These are phyloP conservation scores for Forbesichthys papilliferus DNA, from an alignment of 2,113 vertebrate genomes.

Conservation along the genomic window DNA sequence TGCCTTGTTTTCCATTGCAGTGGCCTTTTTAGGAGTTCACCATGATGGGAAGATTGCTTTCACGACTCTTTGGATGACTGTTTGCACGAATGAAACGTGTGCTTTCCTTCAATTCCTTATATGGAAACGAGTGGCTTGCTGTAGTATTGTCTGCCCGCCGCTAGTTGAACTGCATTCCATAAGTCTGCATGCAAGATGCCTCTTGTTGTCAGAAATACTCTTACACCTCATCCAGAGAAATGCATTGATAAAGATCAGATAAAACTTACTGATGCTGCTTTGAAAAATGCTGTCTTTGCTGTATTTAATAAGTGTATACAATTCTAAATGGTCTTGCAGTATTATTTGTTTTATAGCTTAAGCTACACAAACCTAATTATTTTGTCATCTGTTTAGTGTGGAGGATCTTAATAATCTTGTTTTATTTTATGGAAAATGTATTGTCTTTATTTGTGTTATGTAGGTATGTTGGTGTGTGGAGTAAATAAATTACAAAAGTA, in stretches of 20 bases:
- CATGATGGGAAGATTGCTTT: slow-evolving; percentile 15
- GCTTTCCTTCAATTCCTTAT: slow-evolving; percentile 53
- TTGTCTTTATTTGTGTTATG: background rate
- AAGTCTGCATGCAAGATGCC: background rate
- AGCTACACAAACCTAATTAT: no score
- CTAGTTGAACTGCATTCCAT: slow-evolving; percentile 39
- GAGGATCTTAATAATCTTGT: background rate
- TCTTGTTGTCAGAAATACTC: background rate
- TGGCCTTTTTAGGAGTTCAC: background rate
- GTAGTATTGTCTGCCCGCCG: slow-evolving; percentile 31
- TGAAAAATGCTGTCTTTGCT: background rate
- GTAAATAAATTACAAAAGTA: no score
- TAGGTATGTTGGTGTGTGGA: background rate
- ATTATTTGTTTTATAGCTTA: background rate
- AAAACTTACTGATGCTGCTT: no score
- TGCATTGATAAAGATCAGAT: no score
- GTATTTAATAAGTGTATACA: background rate
- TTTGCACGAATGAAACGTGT: slow-evolving; percentile 18
- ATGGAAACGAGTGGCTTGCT: slow-evolving; percentile 57
- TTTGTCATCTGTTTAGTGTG: background rate
- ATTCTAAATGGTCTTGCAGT: background rate
- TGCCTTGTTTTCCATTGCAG: background rate
- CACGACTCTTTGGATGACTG: background rate
- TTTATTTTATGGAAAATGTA: background rate
- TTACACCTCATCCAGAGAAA: background rate